Conservation (phyloP, 2,888 invertebrate species). For the Peribatodes rhomboidaria region DNA sequence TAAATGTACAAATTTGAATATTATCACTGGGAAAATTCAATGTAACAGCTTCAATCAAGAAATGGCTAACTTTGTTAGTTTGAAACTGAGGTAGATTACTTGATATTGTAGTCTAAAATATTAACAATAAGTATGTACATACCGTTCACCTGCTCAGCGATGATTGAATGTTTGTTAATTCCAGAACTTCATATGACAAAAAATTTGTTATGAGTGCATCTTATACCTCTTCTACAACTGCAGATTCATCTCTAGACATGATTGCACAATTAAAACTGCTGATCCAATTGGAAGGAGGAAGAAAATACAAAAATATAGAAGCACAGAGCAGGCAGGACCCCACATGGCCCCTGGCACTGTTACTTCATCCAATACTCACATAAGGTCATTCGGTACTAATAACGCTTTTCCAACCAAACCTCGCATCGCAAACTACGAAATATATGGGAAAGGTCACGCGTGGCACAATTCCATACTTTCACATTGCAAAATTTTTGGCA, state of each 20-base stretch:
- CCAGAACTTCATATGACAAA: background rate
- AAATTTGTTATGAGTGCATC: background rate
- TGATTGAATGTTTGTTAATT: background rate
- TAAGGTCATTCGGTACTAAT: constrained; percentile 68
- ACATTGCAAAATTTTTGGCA: constrained; percentile 87
- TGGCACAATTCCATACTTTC: constrained; percentile 85
- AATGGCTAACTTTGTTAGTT: too few relatives aligned
- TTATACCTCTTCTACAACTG: constrained; percentile 21
- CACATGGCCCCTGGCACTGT: constrained; percentile 55
- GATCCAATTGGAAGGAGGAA: constrained; percentile 7
- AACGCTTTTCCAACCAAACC: constrained; percentile 63
- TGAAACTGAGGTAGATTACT: too few relatives aligned
- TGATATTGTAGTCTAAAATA: background rate
- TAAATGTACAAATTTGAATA: too few relatives aligned
- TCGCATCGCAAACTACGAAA: constrained; percentile 64
- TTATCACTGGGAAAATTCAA: too few relatives aligned
- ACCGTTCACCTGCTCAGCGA: background rate
- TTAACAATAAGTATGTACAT: background rate
- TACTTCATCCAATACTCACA: constrained; percentile 60
- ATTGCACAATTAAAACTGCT: constrained; percentile 33
- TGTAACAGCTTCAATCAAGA: too few relatives aligned
- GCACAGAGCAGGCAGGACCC: constrained; percentile 57
- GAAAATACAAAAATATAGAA: constrained; percentile 16
- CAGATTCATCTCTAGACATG: background rate
- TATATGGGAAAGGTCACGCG: constrained; percentile 81